A percentile compares a stretch with the other conserved stretches of the same genome.
These are phyloP conservation scores for Sipha maydis DNA, from an alignment of 2,888 invertebrate genomes.

Conservation along the genomic window DNA sequence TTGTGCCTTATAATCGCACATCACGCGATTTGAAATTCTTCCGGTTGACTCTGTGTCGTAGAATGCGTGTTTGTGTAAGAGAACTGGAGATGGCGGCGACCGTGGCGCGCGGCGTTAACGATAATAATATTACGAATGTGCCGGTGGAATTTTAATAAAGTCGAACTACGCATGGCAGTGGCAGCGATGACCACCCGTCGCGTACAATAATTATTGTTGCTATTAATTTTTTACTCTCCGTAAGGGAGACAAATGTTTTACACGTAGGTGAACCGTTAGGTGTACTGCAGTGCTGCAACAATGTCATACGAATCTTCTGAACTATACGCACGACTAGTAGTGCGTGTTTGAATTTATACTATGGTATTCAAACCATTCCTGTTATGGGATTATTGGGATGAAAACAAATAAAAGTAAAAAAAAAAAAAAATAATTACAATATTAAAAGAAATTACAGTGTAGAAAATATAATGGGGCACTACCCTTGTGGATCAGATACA, in stretches of 20 bases:
- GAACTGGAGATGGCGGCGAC: too few relatives aligned
- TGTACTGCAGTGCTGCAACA: too few relatives aligned
- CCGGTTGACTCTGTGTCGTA: not conserved
- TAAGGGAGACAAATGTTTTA: not conserved
- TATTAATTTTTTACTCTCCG: not conserved
- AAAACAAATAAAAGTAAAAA: too few relatives aligned
- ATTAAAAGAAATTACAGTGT: too few relatives aligned
- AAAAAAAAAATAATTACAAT: too few relatives aligned
- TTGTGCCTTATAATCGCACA: not conserved
- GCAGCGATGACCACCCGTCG: not conserved
- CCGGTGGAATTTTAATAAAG: slow-evolving; percentile 25
- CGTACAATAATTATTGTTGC: not conserved
- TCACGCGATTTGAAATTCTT: slow-evolving; percentile 27
- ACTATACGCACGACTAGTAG: too few relatives aligned
- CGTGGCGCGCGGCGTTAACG: not conserved
- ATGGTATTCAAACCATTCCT: too few relatives aligned
- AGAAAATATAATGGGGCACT: too few relatives aligned
- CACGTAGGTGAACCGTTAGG: not conserved
- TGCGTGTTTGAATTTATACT: too few relatives aligned
- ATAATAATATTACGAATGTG: not conserved
- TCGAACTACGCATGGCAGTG: not conserved
- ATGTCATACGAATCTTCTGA: too few relatives aligned
- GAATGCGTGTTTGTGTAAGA: not conserved
- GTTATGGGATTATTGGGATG: too few relatives aligned
- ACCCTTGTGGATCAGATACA: too few relatives aligned